Evolutionary conservation across 1,140 invertebrate genomes (phyloP).

Genomic region (Plectrocnemia conspersa): DNA sequence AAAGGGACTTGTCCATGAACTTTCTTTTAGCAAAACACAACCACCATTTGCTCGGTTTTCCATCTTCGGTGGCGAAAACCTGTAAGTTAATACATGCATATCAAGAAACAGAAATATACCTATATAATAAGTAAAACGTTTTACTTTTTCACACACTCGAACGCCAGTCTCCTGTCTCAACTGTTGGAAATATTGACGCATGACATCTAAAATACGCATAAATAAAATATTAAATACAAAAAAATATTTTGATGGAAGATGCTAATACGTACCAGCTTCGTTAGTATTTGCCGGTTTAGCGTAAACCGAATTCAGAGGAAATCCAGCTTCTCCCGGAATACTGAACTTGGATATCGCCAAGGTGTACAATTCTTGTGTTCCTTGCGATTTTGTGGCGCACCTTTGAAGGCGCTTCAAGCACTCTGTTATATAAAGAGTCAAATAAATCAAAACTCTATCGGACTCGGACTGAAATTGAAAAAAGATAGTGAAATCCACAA

Average conservation of each 20-base stretch:
- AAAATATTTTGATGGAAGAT: constrained; percentile 1
- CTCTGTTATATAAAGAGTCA: constrained; percentile 98
- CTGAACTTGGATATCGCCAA: constrained; percentile 93
- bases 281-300: constrained; percentile 73
- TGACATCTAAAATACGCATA: constrained; percentile 63
- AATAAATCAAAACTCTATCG: constrained; percentile 94
- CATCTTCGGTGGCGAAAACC: constrained; percentile 84
- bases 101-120: constrained; percentile 4
- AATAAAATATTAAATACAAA: not conserved
- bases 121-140: constrained; percentile 4
- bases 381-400: constrained; percentile 84
- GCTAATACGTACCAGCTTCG: constrained; percentile 64
- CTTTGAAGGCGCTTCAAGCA: constrained; percentile 93
- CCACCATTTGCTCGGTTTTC: constrained; percentile 99
- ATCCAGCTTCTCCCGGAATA: constrained; percentile 92
- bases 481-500: constrained; percentile 4
- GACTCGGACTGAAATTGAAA: constrained; percentile 75
- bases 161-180: constrained; percentile 90
- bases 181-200: constrained; percentile 92
- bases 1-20: constrained; percentile 98
- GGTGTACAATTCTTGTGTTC: constrained; percentile 92
- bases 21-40: constrained; percentile 98
- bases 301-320: constrained; percentile 97
- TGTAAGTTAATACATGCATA: constrained; percentile 30
- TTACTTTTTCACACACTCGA: constrained; percentile 79